phyloP scores from a whole-genome alignment of 2,113 vertebrate genomes.

The Eidolon helvum region DNA sequence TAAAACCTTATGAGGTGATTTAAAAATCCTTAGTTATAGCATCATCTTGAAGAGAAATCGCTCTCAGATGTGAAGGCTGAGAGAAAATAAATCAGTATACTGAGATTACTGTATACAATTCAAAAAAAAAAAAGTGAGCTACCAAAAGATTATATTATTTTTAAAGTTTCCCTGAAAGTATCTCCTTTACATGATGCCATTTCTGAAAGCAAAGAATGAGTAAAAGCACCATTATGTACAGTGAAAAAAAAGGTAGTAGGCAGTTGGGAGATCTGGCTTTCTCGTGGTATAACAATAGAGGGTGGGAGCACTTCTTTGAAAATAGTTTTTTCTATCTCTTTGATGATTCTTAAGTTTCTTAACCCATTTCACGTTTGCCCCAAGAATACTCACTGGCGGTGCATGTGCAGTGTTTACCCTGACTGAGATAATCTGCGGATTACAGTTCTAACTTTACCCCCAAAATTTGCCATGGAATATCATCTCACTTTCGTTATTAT shows the following conservation, averaged over 20 bases:
- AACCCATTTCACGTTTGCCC: too few species aligned
- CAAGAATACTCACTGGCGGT: too few species aligned
- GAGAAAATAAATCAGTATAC: background rate
- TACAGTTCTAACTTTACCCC: too few species aligned
- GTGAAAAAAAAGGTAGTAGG: background rate
- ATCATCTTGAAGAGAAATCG: background rate
- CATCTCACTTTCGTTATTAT: too few species aligned
- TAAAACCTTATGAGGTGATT: background rate
- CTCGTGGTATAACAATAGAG: background rate
- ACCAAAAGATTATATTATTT: background rate
- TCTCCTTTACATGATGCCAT: background rate
- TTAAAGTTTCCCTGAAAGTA: background rate
- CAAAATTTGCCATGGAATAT: too few species aligned
- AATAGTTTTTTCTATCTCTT: background rate
- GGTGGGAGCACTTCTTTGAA: background rate
- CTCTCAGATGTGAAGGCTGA: background rate
- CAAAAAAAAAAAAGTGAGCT: background rate
- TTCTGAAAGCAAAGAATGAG: background rate
- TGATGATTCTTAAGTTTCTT: background rate
- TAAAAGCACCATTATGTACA: too few species aligned
- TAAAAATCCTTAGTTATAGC: background rate
- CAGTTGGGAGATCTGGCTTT: background rate
- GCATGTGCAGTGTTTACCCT: too few species aligned
- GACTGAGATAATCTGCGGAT: too few species aligned
- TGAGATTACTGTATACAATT: background rate